Percentiles rank a stretch among this genome's conserved stretches.
Conservation (phyloP, 2,113 vertebrate genomes). For the Stercorarius parasiticus region DNA sequence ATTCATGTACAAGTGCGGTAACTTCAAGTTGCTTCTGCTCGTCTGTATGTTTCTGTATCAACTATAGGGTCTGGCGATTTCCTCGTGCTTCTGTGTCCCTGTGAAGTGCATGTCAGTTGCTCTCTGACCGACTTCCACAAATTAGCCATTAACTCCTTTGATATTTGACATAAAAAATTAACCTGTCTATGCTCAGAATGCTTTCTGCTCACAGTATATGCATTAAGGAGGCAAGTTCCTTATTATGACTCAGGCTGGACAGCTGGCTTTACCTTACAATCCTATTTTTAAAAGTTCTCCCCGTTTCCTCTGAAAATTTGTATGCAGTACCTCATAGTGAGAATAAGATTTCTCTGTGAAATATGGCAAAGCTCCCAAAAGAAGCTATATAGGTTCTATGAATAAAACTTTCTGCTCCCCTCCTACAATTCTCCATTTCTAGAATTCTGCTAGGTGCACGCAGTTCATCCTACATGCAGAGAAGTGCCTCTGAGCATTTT, state of each 20-base stretch:
- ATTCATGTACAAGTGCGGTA: background rate
- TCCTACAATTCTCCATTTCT: background rate
- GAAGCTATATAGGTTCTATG: background rate
- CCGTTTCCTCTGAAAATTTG: background rate
- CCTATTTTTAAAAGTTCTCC: background rate
- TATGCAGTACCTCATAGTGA: background rate
- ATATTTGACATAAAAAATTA: background rate
- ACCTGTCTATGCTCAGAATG: background rate
- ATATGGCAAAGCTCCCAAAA: background rate
- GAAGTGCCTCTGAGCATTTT: background rate
- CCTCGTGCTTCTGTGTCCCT: background rate
- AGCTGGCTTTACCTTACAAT: background rate
- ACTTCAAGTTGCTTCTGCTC: background rate
- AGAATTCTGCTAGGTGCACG: background rate
- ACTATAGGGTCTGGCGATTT: background rate
- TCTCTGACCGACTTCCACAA: background rate
- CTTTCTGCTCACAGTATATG: background rate
- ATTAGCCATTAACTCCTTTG: background rate
- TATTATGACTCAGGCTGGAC: background rate
- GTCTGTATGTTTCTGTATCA: background rate
- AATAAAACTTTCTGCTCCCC: background rate
- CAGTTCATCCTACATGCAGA: background rate
- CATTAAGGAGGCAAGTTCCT: background rate
- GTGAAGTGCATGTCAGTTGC: background rate
- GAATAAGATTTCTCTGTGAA: background rate